These are phyloP conservation scores for Monarcha castaneiventris DNA, from an alignment of 2,113 vertebrate genomes.

Conservation along the genomic window DNA sequence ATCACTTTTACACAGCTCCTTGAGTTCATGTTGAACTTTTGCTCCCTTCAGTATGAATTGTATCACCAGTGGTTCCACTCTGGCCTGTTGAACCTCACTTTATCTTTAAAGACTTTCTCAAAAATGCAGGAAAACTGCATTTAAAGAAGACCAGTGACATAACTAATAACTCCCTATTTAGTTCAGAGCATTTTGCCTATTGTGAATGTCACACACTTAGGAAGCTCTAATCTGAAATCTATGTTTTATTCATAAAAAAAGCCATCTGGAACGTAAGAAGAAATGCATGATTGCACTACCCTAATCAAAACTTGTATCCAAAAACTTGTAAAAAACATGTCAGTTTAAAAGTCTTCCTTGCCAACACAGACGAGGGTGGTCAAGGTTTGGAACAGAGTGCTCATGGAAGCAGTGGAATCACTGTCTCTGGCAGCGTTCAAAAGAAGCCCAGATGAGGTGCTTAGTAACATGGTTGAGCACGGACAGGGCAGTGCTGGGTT, in stretches of 20 bases:
- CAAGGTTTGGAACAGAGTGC: not conserved
- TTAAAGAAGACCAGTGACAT: not conserved
- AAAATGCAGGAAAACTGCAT: constrained; percentile 4
- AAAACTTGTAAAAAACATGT: not conserved
- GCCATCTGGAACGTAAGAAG: not conserved
- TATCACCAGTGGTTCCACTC: not conserved
- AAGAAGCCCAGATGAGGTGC: too few relatives aligned
- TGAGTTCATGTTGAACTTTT: not conserved
- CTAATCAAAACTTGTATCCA: not conserved
- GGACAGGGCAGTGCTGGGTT: accelerated
- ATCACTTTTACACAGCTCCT: not conserved
- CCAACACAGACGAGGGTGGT: not conserved
- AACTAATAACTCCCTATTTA: not conserved
- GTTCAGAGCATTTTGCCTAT: not conserved
- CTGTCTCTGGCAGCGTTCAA: not conserved
- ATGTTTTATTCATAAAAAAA: not conserved
- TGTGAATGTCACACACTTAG: not conserved
- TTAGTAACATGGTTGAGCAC: accelerated
- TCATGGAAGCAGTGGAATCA: not conserved
- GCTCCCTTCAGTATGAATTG: not conserved
- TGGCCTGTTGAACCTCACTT: not conserved
- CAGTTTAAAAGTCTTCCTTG: not conserved
- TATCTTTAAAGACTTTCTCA: not conserved
- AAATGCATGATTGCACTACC: not conserved
- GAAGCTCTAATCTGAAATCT: not conserved